These are phyloP conservation scores for Takifugu bimaculatus DNA, from an alignment of 2,113 vertebrate genomes.

Conservation along the genomic window DNA sequence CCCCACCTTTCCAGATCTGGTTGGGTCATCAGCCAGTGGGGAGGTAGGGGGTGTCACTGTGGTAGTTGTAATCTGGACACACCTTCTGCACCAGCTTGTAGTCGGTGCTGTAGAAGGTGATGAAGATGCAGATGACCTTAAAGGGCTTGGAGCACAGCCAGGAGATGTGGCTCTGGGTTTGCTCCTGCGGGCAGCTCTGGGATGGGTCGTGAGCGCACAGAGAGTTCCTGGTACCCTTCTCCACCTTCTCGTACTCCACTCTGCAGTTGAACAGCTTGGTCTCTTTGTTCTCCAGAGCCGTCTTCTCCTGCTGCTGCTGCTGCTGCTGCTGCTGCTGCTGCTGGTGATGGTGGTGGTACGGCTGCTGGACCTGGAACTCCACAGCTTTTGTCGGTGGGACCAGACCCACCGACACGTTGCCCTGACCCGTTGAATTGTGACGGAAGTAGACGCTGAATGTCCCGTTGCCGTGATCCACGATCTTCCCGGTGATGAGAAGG, in stretches of 20 bases:
- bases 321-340: constrained; percentile 70
- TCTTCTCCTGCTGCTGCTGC: constrained; percentile 72
- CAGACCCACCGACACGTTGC: constrained; percentile 94
- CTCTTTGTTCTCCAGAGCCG: constrained; percentile 92
- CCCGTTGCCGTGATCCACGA: constrained; percentile 97
- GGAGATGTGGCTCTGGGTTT: constrained; percentile 96
- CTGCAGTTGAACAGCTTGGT: constrained; percentile 99
- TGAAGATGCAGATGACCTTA: constrained; percentile 99
- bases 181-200: constrained; percentile 96
- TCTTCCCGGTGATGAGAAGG: constrained; percentile 96
- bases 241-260: constrained; percentile 96
- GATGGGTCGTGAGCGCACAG: constrained; percentile 97
- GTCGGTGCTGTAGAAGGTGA: constrained; percentile 98
- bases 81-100: constrained; percentile 99
- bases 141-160: constrained; percentile 99
- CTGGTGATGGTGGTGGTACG: constrained; percentile 49
- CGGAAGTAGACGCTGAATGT: constrained; percentile 98
- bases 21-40: constrained; percentile 84
- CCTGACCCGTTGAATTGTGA: constrained; percentile 96
- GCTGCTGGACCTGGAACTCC: constrained; percentile 85
- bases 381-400: constrained; percentile 95
- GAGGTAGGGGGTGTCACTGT: constrained; percentile 97
- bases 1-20: not conserved
- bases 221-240: constrained; percentile 93
- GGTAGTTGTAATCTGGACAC: constrained; percentile 99